Conservation (phyloP, 2,888 invertebrate species). For the Xestia sexstrigata region DNA sequence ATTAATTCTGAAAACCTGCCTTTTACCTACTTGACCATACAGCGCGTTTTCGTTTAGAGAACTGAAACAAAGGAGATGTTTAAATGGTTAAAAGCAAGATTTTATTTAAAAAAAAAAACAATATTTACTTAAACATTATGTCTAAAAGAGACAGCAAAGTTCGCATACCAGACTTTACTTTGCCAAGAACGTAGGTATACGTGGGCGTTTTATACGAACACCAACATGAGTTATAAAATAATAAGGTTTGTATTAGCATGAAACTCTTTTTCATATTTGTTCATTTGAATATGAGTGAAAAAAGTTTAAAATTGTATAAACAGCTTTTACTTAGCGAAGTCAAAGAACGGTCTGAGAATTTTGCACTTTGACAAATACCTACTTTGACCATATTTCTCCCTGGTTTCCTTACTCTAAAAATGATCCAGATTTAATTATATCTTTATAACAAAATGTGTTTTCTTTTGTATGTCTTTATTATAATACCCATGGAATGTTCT, state of each 20-base stretch:
- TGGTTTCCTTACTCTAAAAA: slow-evolving; percentile 21
- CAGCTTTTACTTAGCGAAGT: background rate
- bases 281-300: background rate
- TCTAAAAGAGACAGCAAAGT: background rate
- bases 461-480: background rate
- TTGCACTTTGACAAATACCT: background rate
- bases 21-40: background rate
- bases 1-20: background rate
- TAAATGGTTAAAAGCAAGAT: too few species aligned
- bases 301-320: background rate
- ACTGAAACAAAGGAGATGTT: slow-evolving; percentile 7
- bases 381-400: background rate
- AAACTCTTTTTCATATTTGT: background rate
- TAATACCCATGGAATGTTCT: slow-evolving; percentile 39
- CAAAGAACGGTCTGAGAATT: background rate
- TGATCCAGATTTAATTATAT: background rate
- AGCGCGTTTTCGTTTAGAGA: background rate
- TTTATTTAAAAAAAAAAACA: background rate
- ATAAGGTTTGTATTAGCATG: background rate
- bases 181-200: background rate
- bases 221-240: background rate
- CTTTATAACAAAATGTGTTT: slow-evolving; percentile 15
- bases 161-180: slow-evolving; percentile 2
- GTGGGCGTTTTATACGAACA: background rate
- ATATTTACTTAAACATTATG: background rate